Evolutionary conservation across 53 echinoderm and acorn worm species (phyloP), one percentile per base, ranked within the genome.

Genomic region (Holothuria scabra): DNA sequence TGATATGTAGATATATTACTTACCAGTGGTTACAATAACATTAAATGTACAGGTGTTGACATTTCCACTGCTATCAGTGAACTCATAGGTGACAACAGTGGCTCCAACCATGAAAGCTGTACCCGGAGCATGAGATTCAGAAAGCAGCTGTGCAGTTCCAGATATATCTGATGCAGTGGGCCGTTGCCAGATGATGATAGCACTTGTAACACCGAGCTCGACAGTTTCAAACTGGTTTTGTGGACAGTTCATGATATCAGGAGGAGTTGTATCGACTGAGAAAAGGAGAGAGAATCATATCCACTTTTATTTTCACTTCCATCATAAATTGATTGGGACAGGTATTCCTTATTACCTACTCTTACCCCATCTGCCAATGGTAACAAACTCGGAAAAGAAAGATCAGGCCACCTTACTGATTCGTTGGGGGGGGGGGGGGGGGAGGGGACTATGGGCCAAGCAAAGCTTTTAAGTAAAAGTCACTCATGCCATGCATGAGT

Each of bases 221-320:
- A 82, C 72, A 34, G 90, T 90, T 19, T 64, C 65, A 28, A 64
- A 29, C 31, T 28, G 28, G 78, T 85, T 81, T 23, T 67, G 26
- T 16, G 93, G 93, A 65, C 93, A 93, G 85, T 67, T 87, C 52
- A 58, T 76, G 16, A 91, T 66, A 1, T 46, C 56, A 2, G 93
- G 93, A 59, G 84, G 82, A 2, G 85, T 49, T 7, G 81, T 90
- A 56, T 93, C 93, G 26, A 85, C 93, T 93, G 78, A 21, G 37
- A 21, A 76, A 28, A 83, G 76, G 2, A 33, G 11, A 23, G 35
- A 76, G 8, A 3, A 20, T 64, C 4, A 1, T 52, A 16, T 52
- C 18, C 1, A 5, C 44, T 44, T 7, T 10, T 44, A n/a, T n/a
- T n/a, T n/a, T n/a, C n/a, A n/a, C n/a, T n/a, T n/a, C n/a, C n/a